A percentile compares a stretch with the other conserved stretches of the same genome.
phyloP scores from a whole-genome alignment of 2,113 vertebrate genomes.

The Laticauda colubrina region DNA sequence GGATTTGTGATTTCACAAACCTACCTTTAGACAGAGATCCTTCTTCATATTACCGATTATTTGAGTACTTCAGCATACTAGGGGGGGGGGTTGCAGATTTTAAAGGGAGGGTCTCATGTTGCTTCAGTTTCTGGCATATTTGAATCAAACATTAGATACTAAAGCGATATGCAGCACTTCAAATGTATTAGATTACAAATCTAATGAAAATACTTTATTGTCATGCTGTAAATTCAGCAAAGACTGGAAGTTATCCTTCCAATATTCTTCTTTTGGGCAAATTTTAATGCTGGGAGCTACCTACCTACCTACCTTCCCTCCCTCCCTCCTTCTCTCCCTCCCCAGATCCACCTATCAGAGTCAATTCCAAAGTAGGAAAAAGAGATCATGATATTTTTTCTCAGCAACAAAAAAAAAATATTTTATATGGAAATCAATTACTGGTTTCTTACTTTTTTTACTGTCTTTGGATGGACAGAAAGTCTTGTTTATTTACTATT shows the following conservation, averaged over 20 bases:
- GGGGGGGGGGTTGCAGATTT: no score
- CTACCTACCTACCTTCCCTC: background rate
- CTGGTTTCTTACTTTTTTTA: background rate
- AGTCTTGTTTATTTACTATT: background rate
- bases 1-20: background rate
- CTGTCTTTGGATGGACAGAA: background rate
- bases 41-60: background rate
- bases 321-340: no score
- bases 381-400: background rate
- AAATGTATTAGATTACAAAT: background rate
- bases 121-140: background rate
- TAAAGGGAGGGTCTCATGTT: background rate
- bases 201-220: background rate
- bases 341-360: background rate
- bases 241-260: background rate
- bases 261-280: background rate
- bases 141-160: background rate
- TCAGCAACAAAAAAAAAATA: background rate
- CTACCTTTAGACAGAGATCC: background rate
- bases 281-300: background rate
- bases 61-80: background rate
- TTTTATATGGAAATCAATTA: background rate
- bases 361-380: background rate
- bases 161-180: background rate
- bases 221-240: background rate